Conservation (phyloP, 2,797 vertebrate species). For the Bradypodion pumilum region DNA sequence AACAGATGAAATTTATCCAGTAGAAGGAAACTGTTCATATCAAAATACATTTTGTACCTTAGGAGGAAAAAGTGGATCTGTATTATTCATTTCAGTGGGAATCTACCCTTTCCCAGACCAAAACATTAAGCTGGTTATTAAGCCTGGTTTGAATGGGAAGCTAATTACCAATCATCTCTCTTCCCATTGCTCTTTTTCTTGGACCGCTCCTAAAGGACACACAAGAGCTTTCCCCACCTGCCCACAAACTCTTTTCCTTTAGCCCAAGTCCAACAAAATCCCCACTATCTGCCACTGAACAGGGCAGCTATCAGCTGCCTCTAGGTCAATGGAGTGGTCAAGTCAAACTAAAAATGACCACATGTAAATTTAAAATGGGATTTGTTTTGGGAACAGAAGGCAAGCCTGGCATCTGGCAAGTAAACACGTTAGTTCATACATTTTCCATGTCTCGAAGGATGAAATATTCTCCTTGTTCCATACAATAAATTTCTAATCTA, state of each 20-base stretch:
- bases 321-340: neutral
- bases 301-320: neutral
- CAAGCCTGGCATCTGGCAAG: neutral
- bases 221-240: neutral
- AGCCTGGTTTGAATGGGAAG: neutral
- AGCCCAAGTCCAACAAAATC: neutral
- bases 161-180: neutral
- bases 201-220: neutral
- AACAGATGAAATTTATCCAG: neutral
- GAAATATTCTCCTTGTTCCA: neutral
- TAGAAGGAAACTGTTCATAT: neutral
- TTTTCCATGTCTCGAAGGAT: neutral
- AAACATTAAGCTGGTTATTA: neutral
- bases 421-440: constrained; percentile 17
- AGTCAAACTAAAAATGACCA: neutral
- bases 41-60: neutral
- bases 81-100: neutral
- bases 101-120: neutral
- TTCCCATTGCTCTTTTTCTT: neutral
- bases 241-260: neutral
- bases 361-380: neutral
- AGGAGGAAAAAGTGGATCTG: neutral
- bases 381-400: neutral
- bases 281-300: neutral
- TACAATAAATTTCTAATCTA: neutral